phyloP scores from a whole-genome alignment of 2,113 vertebrate species.

The Myocastor coypus region DNA sequence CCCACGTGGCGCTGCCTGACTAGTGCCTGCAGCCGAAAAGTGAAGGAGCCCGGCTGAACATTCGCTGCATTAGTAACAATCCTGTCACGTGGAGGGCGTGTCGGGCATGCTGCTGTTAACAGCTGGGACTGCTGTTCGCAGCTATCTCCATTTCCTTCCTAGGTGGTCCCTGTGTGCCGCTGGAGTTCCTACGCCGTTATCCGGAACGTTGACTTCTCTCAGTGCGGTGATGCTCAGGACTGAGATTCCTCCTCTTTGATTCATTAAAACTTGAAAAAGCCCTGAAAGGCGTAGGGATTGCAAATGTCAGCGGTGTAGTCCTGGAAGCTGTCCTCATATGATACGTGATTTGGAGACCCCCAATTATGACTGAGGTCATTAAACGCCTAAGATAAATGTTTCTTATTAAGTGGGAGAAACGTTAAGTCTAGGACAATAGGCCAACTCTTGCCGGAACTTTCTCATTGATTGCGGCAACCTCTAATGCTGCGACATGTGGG shows the following conservation, averaged over 20 bases:
- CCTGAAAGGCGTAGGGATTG: slow-evolving; percentile 40
- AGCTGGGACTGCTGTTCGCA: slow-evolving; percentile 69
- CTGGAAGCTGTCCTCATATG: background rate
- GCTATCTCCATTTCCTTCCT: slow-evolving; percentile 70
- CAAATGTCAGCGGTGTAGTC: slow-evolving; percentile 38
- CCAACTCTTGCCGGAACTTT: background rate
- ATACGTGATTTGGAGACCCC: background rate
- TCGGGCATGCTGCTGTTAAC: slow-evolving; percentile 37
- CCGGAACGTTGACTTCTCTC: slow-evolving; percentile 23
- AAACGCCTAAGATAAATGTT: slow-evolving; percentile 60
- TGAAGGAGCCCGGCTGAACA: background rate
- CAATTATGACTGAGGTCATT: slow-evolving; percentile 1
- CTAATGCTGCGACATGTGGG: background rate
- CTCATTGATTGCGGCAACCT: background rate
- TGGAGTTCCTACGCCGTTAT: slow-evolving; percentile 50
- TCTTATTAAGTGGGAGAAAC: background rate
- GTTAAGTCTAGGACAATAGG: background rate
- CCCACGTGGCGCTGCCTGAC: background rate
- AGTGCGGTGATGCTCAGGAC: background rate
- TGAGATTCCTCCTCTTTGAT: background rate
- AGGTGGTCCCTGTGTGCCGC: slow-evolving; percentile 62
- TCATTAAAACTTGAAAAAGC: background rate
- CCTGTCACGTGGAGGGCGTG: slow-evolving; percentile 43
- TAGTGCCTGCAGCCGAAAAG: background rate
- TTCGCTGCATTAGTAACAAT: slow-evolving; percentile 1